phyloP scores from a whole-genome alignment of 2,797 vertebrate genomes.

The Ataeniobius toweri region DNA sequence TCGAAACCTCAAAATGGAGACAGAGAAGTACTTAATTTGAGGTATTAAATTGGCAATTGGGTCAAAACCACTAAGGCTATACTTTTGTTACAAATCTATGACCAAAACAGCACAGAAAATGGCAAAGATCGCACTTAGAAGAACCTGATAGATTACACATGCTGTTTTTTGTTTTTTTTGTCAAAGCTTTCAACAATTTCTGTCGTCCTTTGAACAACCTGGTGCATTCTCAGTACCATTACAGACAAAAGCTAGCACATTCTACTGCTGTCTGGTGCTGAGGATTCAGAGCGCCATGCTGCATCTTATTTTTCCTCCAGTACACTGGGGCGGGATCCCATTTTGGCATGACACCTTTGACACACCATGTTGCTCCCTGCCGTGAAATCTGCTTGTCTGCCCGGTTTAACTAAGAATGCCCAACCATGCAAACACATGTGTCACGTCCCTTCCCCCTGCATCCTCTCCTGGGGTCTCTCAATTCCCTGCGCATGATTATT shows the following conservation, averaged over 20 bases:
- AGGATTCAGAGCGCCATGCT: slow-evolving; percentile 32
- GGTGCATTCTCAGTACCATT: slow-evolving; percentile 16
- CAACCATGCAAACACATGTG: slow-evolving; percentile 54
- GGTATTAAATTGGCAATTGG: not conserved
- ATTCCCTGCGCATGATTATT: slow-evolving; percentile 75
- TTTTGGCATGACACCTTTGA: slow-evolving; percentile 65
- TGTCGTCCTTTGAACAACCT: not conserved
- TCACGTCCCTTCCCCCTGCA: slow-evolving; percentile 56
- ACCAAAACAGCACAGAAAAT: not conserved
- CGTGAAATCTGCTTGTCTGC: slow-evolving; percentile 76
- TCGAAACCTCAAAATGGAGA: not conserved
- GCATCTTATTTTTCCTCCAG: slow-evolving; percentile 33
- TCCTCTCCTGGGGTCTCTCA: slow-evolving; percentile 56
- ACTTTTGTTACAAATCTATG: too few species aligned
- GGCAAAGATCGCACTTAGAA: too few species aligned
- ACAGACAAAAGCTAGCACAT: slow-evolving; percentile 6
- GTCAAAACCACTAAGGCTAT: not conserved
- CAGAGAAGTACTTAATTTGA: not conserved
- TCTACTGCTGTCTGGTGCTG: slow-evolving; percentile 20
- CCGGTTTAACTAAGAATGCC: slow-evolving; percentile 64
- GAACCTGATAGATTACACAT: too few species aligned
- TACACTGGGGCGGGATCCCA: slow-evolving; percentile 44
- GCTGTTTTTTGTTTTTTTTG: not conserved
- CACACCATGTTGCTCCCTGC: slow-evolving; percentile 60
- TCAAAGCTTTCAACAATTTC: not conserved